Conservation (phyloP, 2,797 vertebrate species). For the Cynopterus sphinx region DNA sequence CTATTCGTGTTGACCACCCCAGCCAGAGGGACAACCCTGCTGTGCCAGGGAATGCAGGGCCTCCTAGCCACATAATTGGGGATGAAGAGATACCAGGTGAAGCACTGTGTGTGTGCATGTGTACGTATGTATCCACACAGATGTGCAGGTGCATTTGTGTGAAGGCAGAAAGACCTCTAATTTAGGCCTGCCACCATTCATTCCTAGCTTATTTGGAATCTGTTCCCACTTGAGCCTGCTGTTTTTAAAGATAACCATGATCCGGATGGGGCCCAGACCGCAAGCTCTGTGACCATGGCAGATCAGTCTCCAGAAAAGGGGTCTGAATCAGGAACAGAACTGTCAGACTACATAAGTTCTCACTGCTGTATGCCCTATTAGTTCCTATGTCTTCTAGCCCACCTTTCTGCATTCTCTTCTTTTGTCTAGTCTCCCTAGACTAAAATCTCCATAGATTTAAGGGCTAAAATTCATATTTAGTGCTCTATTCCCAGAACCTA, state of each 20-base stretch:
- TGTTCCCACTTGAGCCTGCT: neutral
- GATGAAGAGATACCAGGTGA: conserved; percentile 86
- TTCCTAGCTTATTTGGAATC: neutral
- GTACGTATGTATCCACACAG: neutral
- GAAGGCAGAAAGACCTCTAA: neutral
- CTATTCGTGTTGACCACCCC: conserved; percentile 86
- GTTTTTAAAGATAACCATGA: neutral
- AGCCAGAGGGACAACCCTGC: conserved; percentile 82
- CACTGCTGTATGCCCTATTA: neutral
- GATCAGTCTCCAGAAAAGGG: neutral
- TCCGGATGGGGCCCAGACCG: neutral
- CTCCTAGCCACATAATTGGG: conserved; percentile 67
- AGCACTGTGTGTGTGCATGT: neutral
- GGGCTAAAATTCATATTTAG: neutral
- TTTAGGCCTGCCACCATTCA: neutral
- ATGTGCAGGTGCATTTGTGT: neutral
- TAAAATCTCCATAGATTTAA: neutral
- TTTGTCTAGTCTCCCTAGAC: neutral
- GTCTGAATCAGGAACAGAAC: neutral
- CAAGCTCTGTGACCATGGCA: neutral
- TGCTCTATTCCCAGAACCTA: neutral
- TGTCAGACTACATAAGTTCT: neutral
- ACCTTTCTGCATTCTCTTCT: neutral
- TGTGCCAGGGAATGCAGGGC: conserved; percentile 66
- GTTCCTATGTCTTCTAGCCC: neutral